Evolutionary conservation across 2,888 invertebrate genomes (phyloP).

Genomic region (Himalopsyche anomala): DNA sequence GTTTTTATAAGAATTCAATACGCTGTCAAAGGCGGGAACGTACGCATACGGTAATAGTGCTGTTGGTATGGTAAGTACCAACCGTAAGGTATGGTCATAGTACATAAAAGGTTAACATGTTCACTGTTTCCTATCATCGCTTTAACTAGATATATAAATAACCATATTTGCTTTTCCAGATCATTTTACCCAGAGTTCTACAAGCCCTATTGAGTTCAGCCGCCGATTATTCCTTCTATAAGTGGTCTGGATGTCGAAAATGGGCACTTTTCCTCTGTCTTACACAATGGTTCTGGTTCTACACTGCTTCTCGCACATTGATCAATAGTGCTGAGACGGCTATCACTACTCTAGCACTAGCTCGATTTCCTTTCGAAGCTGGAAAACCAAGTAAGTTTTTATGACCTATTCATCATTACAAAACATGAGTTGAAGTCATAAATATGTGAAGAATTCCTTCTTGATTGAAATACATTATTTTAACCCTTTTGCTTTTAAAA

Average conservation of each 20-base stretch:
- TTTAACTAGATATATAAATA: too few species aligned
- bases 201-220: conserved; percentile 88
- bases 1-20: too few species aligned
- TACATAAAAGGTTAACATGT: too few species aligned
- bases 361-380: conserved; percentile 82
- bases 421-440: too few species aligned
- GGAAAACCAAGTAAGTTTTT: conserved; percentile 70
- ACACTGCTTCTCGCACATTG: conserved; percentile 91
- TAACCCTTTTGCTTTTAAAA: too few species aligned
- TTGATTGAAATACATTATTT: too few species aligned
- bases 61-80: too few species aligned
- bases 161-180: conserved; percentile 72
- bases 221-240: conserved; percentile 84
- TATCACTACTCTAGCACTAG: conserved; percentile 87
- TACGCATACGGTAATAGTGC: too few species aligned
- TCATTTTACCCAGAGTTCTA: conserved; percentile 85
- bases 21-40: too few species aligned
- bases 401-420: not conserved
- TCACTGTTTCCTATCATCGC: too few species aligned
- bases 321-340: conserved; percentile 92
- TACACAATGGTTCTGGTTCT: conserved; percentile 94
- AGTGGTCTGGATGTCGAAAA: conserved; percentile 84
- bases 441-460: too few species aligned
- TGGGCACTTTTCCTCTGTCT: conserved; percentile 87
- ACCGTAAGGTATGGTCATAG: too few species aligned